phyloP scores from a whole-genome alignment of 2,888 invertebrate species.

The Caenorhabditis angaria region DNA sequence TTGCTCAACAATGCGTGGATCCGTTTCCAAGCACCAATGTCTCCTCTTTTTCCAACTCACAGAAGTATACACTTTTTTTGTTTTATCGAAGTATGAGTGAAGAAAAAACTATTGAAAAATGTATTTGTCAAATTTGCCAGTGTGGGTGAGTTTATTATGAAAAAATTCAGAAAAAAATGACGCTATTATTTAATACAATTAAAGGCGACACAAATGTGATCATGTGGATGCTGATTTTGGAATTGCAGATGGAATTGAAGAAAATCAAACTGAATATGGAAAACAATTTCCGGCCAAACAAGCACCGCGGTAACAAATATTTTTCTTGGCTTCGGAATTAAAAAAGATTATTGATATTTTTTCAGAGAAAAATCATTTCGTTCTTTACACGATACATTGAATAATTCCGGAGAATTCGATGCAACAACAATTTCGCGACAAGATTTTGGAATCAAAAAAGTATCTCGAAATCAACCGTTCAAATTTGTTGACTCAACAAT shows the following conservation, averaged over 20 bases:
- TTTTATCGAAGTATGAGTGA: background rate
- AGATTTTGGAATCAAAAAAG: slow-evolving; percentile 40
- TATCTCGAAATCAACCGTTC: slow-evolving; percentile 32
- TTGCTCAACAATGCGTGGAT: slow-evolving; percentile 4
- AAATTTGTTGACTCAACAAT: slow-evolving; percentile 26
- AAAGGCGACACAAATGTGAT: slow-evolving; percentile 50
- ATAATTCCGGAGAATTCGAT: slow-evolving; percentile 40
- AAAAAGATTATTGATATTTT: background rate
- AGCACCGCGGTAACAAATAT: slow-evolving; percentile 29
- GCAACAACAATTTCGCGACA: slow-evolving; percentile 42
- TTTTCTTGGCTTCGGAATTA: background rate
- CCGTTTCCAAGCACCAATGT: background rate
- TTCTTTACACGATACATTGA: slow-evolving; percentile 22
- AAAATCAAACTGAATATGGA: slow-evolving; percentile 48
- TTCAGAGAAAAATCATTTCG: slow-evolving; percentile 6
- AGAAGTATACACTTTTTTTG: background rate
- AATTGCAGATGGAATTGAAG: slow-evolving; percentile 45
- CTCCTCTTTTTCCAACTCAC: slow-evolving; percentile 10
- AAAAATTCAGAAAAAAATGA: background rate
- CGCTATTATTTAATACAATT: slow-evolving; percentile 3
- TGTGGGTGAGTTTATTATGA: slow-evolving; percentile 56
- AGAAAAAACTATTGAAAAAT: slow-evolving; percentile 35
- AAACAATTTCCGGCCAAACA: slow-evolving; percentile 46
- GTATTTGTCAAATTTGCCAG: slow-evolving; percentile 55
- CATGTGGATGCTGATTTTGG: slow-evolving; percentile 53